Conservation (phyloP, 2,113 vertebrate genomes). For the Leucosticte australis region DNA sequence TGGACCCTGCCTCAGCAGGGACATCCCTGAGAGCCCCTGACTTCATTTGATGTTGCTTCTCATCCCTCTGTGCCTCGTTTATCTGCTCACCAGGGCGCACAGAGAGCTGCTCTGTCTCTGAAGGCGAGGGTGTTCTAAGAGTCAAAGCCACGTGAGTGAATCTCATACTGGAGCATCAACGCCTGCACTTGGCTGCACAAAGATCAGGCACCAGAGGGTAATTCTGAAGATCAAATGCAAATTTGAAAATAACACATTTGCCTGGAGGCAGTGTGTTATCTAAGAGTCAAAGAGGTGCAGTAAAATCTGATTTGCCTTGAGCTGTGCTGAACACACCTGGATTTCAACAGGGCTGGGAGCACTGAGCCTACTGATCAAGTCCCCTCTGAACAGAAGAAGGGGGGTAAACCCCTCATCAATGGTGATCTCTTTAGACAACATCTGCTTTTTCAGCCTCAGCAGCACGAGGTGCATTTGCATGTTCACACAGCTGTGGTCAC, state of each 20-base stretch:
- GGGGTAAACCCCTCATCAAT: not conserved
- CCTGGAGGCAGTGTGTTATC: not conserved
- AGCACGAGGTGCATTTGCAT: not conserved
- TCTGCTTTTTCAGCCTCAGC: not conserved
- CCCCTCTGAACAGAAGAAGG: not conserved
- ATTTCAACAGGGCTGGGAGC: not conserved
- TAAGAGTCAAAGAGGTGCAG: not conserved
- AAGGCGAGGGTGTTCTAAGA: not conserved
- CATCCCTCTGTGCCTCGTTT: not conserved
- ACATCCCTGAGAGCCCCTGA: not conserved
- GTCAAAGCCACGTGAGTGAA: fast-evolving
- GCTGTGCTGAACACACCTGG: not conserved
- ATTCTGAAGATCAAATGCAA: constrained; percentile 20
- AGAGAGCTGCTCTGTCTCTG: fast-evolving
- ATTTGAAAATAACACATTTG: not conserved
- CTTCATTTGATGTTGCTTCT: not conserved
- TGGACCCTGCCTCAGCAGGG: fast-evolving
- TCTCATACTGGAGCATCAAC: fast-evolving
- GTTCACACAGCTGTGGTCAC: not conserved
- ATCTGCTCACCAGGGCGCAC: not conserved
- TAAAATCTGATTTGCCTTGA: not conserved
- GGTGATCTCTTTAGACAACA: not conserved
- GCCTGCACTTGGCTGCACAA: not conserved
- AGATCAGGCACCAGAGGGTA: not conserved
- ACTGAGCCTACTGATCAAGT: not conserved